Evolutionary conservation across 2,113 vertebrate species (phyloP).

Genomic region (Lamprotornis superbus): DNA sequence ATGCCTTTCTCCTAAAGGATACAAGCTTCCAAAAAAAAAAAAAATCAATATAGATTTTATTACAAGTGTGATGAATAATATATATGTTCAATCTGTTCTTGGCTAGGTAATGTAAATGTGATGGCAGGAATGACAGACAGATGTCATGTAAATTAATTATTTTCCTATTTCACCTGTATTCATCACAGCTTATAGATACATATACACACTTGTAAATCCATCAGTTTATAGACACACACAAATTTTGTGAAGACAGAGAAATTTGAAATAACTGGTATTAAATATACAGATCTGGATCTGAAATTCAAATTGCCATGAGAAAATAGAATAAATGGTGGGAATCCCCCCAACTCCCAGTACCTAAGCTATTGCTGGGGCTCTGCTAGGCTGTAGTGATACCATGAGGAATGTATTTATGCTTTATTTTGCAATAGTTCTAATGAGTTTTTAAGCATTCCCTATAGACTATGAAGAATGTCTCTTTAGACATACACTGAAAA

Average conservation of each 20-base stretch:
- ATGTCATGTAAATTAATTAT: neutral
- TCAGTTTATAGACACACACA: neutral
- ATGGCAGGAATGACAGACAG: neutral
- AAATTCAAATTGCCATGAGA: neutral
- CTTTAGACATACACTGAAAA: neutral
- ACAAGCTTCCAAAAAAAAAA: neutral
- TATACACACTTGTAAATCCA: neutral
- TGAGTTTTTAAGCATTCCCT: neutral
- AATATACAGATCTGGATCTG: neutral
- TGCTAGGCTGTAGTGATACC: neutral
- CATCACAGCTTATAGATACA: neutral
- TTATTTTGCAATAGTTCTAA: neutral
- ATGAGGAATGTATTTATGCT: neutral
- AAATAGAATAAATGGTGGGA: neutral
- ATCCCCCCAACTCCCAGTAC: neutral
- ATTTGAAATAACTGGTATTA: neutral
- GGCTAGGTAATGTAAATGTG: neutral
- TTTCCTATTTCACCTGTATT: neutral
- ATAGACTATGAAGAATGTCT: neutral
- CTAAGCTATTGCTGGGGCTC: neutral
- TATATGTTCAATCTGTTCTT: neutral
- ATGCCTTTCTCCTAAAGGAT: neutral
- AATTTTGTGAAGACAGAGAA: neutral
- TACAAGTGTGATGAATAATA: constrained; percentile 5
- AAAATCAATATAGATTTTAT: neutral